Base-by-base conservation (phyloP, 2,888 invertebrate genomes). In the Platynereis dumerilii region DNA sequence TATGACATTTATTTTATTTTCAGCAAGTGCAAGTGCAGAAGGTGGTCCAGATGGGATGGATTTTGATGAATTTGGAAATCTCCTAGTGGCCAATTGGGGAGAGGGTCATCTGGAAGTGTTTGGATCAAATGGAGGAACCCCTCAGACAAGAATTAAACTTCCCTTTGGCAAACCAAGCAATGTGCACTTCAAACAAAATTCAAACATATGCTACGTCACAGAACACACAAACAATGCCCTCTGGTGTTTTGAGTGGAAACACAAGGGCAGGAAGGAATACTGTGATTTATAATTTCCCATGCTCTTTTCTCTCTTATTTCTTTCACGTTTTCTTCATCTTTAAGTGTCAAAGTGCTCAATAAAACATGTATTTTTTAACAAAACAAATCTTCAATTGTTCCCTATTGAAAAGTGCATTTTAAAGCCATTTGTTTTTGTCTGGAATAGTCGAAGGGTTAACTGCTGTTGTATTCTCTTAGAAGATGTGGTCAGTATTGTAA, bases 21-120 rank as follows among this genome's bases (percentile, higher is more conserved):
- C 42, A 42, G 42, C 12, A 10, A 42, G 42, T 15, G 42, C 15
- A 42, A 42, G 42, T 42, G 42, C 42, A 42, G 15, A 42, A 42
- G 15, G 15, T 15, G 81, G 81, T 5, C 77, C 80, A 45, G 81
- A 81, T 71, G 81, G 81, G 1, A 79, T 81, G 80, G 81, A 80
- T 65, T 79, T 80, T 73, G 81, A 81, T 69, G 74, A 69, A n/a
- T 73, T 76, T 2, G 74, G 76, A 24, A 78, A 78, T 60, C 69
- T 81, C 2, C 70, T 81, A 27, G 80, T 79, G 1, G 79, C 81
- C 20, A 78, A 81, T 66, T 77, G 78, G 76, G 80, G 80, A 0
- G 64, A 72, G 26, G 71, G 74, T 2, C 74, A 75, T 64, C 69
- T 80, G n/a, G 80, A 80, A 58, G 80, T 81, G 10, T 80, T 80